These are phyloP conservation scores for Pagetopsis macropterus DNA, from an alignment of 2,797 vertebrate species.

Conservation along the genomic window DNA sequence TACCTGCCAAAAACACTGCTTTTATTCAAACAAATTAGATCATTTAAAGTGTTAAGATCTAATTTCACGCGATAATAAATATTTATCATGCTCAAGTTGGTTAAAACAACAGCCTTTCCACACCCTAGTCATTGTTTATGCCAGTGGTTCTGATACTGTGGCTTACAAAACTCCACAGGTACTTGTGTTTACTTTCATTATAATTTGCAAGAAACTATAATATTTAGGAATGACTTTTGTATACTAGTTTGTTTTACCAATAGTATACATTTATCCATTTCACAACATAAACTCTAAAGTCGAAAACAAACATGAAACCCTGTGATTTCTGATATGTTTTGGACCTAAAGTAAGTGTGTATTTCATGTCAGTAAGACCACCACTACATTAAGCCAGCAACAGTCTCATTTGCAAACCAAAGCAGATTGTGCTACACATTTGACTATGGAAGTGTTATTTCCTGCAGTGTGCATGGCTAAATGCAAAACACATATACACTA, in stretches of 20 bases:
- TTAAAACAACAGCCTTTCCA: not conserved
- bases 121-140: not conserved
- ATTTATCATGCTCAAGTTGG: not conserved
- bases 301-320: not conserved
- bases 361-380: conserved; percentile 15
- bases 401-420: conserved; percentile 72
- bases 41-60: not conserved
- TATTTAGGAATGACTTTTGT: not conserved
- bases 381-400: conserved; percentile 19
- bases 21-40: not conserved
- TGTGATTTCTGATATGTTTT: conserved; percentile 4
- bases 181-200: not conserved
- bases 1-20: conserved; percentile 19
- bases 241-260: too few species aligned
- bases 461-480: not conserved
- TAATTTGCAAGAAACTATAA: not conserved
- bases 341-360: not conserved
- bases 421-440: conserved; percentile 9
- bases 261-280: too few species aligned
- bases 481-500: not conserved
- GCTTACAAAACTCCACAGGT: not conserved
- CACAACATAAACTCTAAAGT: not conserved
- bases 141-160: not conserved
- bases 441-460: not conserved
- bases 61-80: not conserved